These are phyloP conservation scores for Aphidius ervi DNA, from an alignment of 1,140 invertebrate species.

Conservation along the genomic window DNA sequence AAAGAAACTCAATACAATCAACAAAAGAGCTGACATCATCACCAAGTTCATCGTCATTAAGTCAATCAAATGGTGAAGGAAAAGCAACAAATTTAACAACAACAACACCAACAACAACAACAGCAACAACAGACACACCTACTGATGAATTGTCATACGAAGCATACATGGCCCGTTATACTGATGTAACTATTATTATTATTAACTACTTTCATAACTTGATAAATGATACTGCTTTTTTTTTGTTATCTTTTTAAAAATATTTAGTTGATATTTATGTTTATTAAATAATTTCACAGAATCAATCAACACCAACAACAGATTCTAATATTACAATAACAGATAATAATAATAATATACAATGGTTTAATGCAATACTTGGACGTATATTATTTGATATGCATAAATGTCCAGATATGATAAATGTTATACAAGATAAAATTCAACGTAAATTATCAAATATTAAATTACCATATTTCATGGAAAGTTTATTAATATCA, in stretches of 20 bases:
- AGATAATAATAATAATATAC: constrained; percentile 38
- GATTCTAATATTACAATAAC: constrained; percentile 21
- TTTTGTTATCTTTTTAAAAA: constrained; percentile 1
- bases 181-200: constrained; percentile 29
- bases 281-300: constrained; percentile 13
- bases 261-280: not conserved
- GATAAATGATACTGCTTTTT: not conserved
- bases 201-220: too few relatives aligned
- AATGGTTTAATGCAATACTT: constrained; percentile 74
- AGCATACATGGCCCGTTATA: constrained; percentile 45
- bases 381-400: constrained; percentile 77
- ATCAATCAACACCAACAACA: constrained; percentile 18
- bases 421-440: constrained; percentile 64
- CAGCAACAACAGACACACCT: constrained; percentile 27
- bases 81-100: constrained; percentile 27
- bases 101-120: constrained; percentile 8
- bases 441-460: constrained; percentile 83
- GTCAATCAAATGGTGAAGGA: constrained; percentile 33
- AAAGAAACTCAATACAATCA: constrained; percentile 35
- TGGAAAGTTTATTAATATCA: constrained; percentile 76
- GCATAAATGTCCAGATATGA: constrained; percentile 60
- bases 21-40: constrained; percentile 33
- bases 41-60: constrained; percentile 22
- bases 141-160: constrained; percentile 40
- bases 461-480: constrained; percentile 84